phyloP scores from a whole-genome alignment of 2,113 vertebrate species.

The Psammodynastes pulverulentus region DNA sequence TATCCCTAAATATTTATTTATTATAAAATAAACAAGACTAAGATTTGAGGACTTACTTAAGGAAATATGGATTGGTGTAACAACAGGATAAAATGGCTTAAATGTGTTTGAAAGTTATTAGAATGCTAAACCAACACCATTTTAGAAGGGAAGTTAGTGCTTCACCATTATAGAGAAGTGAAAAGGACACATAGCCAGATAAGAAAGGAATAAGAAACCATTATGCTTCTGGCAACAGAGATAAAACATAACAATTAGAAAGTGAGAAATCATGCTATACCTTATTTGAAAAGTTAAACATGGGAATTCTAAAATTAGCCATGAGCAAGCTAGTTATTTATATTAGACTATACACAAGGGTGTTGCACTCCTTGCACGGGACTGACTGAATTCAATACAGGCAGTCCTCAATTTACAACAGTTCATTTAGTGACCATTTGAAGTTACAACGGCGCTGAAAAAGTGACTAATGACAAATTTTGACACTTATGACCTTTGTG shows the following conservation, averaged over 20 bases:
- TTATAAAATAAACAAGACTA: neutral
- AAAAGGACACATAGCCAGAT: neutral
- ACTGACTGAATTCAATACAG: neutral
- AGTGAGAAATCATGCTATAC: neutral
- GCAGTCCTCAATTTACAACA: no score
- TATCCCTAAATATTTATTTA: neutral
- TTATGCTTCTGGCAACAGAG: neutral
- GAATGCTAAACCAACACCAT: neutral
- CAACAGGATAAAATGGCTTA: neutral
- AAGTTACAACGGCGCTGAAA: no score
- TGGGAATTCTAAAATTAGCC: neutral
- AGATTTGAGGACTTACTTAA: neutral
- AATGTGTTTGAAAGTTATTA: neutral
- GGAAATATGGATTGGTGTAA: neutral
- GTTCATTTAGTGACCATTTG: no score
- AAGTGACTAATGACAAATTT: neutral
- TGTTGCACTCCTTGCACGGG: neutral
- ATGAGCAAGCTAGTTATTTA: neutral
- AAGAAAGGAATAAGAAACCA: neutral
- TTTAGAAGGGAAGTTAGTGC: neutral
- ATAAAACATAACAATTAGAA: neutral
- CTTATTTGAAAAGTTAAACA: neutral
- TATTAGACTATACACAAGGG: neutral
- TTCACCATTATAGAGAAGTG: neutral
- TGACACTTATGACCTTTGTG: neutral